Evolutionary conservation across 2,888 invertebrate species (phyloP).

Genomic region (Strigamia maritima): DNA sequence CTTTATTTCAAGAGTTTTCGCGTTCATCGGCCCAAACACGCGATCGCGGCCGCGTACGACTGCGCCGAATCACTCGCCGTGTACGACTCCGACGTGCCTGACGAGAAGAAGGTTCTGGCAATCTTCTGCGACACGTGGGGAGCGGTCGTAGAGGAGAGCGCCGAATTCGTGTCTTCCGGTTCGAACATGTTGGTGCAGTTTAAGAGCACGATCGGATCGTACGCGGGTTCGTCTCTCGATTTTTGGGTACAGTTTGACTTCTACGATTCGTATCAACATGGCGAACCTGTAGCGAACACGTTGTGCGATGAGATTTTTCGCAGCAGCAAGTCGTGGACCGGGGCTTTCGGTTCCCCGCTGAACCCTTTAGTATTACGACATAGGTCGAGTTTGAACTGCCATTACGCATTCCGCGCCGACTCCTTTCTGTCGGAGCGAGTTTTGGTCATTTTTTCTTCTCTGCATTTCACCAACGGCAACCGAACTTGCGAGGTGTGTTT

Average conservation of each 20-base stretch:
- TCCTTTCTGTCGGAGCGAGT: slow-evolving; percentile 46
- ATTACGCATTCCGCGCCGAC: slow-evolving; percentile 46
- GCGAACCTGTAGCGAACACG: slow-evolving; percentile 74
- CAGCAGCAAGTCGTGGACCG: slow-evolving; percentile 73
- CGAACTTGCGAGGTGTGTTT: slow-evolving; percentile 43
- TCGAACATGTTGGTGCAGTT: slow-evolving; percentile 82
- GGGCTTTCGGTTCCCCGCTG: slow-evolving; percentile 74
- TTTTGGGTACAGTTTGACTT: slow-evolving; percentile 94
- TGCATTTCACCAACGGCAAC: slow-evolving; percentile 43
- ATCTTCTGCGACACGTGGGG: slow-evolving; percentile 93
- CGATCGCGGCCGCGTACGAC: slow-evolving; percentile 80
- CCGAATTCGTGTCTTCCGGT: slow-evolving; percentile 84
- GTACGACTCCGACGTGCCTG: slow-evolving; percentile 82
- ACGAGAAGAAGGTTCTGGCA: slow-evolving; percentile 84
- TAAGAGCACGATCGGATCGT: slow-evolving; percentile 87
- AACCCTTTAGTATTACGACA: slow-evolving; percentile 80
- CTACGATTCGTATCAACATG: slow-evolving; percentile 83
- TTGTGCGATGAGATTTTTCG: slow-evolving; percentile 84
- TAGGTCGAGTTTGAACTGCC: slow-evolving; percentile 60
- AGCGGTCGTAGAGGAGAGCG: slow-evolving; percentile 80
- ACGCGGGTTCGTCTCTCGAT: slow-evolving; percentile 91
- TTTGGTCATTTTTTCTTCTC: slow-evolving; percentile 45
- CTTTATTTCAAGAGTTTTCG: slow-evolving; percentile 88
- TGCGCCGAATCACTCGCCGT: slow-evolving; percentile 85
- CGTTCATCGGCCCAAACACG: slow-evolving; percentile 80